Evolutionary conservation across 2,888 invertebrate species (phyloP).

Genomic region (Drosophila meridiana): DNA sequence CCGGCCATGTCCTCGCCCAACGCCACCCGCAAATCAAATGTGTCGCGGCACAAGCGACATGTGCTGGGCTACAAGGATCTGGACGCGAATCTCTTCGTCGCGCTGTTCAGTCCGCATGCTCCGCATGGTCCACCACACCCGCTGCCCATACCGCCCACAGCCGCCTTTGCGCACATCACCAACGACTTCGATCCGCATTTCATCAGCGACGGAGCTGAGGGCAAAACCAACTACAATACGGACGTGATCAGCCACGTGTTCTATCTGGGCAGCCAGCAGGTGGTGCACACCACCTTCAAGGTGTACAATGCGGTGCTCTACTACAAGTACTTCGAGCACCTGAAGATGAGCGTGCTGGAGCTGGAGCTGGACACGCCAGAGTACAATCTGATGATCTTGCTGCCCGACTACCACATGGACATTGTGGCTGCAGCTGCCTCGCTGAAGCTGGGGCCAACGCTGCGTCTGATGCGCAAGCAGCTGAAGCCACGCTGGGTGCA

Average conservation of each 20-base stretch:
- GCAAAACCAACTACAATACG: constrained; percentile 79
- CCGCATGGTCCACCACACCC: constrained; percentile 56
- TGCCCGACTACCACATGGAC: constrained; percentile 89
- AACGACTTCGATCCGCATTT: constrained; percentile 77
- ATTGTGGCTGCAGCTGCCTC: constrained; percentile 88
- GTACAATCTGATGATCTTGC: constrained; percentile 91
- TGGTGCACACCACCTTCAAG: constrained; percentile 88
- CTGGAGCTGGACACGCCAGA: constrained; percentile 92
- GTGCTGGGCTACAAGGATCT: constrained; percentile 75
- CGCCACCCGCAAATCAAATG: constrained; percentile 31
- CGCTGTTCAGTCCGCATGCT: constrained; percentile 70
- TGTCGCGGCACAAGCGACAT: constrained; percentile 70
- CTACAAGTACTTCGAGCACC: constrained; percentile 89
- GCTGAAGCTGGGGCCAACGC: constrained; percentile 87
- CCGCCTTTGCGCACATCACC: constrained; percentile 59
- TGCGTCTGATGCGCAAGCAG: constrained; percentile 89
- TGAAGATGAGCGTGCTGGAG: constrained; percentile 90
- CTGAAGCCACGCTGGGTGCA: constrained; percentile 90
- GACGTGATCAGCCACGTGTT: constrained; percentile 84
- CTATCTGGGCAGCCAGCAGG: constrained; percentile 85
- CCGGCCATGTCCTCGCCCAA: constrained; percentile 13
- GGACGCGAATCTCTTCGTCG: constrained; percentile 78
- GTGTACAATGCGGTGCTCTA: constrained; percentile 92
- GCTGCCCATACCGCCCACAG: constrained; percentile 50
- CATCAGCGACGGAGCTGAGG: constrained; percentile 48